Conservation (phyloP, 2,113 vertebrate genomes). For the Herpailurus yagouaroundi region DNA sequence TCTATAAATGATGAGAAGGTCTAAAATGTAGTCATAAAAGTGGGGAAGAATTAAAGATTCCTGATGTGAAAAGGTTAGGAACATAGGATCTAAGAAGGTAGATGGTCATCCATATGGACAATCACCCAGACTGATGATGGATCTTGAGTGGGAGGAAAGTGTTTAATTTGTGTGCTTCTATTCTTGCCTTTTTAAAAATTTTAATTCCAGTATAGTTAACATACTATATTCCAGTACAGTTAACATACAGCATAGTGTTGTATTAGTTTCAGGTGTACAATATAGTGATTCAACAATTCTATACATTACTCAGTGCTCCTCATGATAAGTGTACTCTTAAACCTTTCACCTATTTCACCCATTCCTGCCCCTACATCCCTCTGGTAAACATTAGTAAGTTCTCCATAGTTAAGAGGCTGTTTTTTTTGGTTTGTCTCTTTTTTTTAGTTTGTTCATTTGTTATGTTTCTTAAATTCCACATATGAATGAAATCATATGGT, state of each 20-base stretch:
- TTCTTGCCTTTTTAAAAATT: neutral
- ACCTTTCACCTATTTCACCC: neutral
- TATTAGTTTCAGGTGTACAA: neutral
- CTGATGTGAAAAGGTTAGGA: neutral
- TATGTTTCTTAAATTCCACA: neutral
- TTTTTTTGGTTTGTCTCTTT: neutral
- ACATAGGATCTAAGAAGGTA: neutral
- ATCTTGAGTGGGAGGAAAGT: neutral
- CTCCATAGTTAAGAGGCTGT: neutral
- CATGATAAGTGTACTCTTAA: neutral
- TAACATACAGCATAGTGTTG: neutral
- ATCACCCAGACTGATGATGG: neutral
- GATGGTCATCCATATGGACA: neutral
- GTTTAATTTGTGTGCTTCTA: neutral
- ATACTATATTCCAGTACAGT: neutral
- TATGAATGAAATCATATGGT: neutral
- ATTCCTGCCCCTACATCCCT: neutral
- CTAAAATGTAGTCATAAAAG: neutral
- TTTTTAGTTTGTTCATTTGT: neutral
- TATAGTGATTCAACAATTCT: neutral
- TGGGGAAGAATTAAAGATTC: neutral
- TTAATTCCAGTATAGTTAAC: neutral
- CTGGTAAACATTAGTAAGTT: neutral
- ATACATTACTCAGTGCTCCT: neutral
- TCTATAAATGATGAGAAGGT: neutral